Evolutionary conservation across 2,888 invertebrate genomes (phyloP), one percentile per base, ranked within the genome.

Genomic region (Hylaea fasciaria): DNA sequence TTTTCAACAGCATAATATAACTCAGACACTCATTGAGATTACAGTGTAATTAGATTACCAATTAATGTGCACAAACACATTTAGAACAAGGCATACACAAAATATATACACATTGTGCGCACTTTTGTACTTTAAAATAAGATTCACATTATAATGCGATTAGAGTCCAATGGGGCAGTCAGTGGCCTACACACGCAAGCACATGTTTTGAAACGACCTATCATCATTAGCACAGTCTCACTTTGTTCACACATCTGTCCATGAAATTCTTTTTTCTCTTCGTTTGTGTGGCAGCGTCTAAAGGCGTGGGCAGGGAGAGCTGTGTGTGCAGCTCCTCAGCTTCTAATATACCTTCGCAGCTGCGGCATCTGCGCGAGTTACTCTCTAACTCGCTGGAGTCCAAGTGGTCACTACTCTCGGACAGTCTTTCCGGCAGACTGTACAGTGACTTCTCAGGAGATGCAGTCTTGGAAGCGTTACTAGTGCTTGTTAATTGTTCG

Each of bases 191-290:
- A 91, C 91, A 89, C 89, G 83, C 86, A 86, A 79, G 77, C 81
- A 78, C 82, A 73, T 74, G 71, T 69, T 71, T 64, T 60, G 70
- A 68, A 69, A 61, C 62, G 72, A 75, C 74, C 74, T 70, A 76
- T 73, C 72, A 94, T 96, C 83, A n/a, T n/a, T n/a, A 96, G 93
- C 91, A 91, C 79, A 95, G 95, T 93, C 95, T 94, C 87, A 96
- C 95, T 94, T 96, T 96, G 90, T 95, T 96, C 74, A 96, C 95
- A 88, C 96, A 96, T 85, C 95, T 93, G 93, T 97, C 96, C 94
- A 97, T 96, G 85, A 97, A 96, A 86, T 96, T 96, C 82, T 95
- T 95, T 85, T 95, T 95, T 78, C 94, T 93, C 83, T 95, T 95
- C 9, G 93, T 93, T 76, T 94, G 94, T 53, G 92, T 93, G 69